Conservation (phyloP, 2,888 invertebrate genomes). For the Coelinius sp. region DNA sequence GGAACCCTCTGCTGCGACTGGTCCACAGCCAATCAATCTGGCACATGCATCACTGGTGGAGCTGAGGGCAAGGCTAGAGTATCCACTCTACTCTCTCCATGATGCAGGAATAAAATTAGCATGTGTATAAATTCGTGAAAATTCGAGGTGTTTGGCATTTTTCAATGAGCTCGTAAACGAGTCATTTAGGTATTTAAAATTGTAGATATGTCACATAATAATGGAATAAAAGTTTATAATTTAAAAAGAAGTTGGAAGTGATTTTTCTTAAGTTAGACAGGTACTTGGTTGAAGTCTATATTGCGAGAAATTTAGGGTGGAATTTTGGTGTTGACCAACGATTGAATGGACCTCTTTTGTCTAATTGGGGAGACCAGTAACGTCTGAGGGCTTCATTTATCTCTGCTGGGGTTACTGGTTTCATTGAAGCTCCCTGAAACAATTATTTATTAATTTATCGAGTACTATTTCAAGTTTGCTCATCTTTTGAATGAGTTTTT, state of each 20-base stretch:
- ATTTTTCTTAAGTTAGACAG: no score
- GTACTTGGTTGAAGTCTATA: constrained; percentile 13
- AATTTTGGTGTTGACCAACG: constrained; percentile 62
- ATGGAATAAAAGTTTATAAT: constrained; percentile 47
- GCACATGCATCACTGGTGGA: constrained; percentile 75
- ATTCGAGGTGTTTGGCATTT: constrained; percentile 1
- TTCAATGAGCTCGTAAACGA: constrained; percentile 10
- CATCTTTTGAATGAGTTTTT: not conserved
- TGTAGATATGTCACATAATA: constrained; percentile 50
- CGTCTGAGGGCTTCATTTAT: constrained; percentile 87
- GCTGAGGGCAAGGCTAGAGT: constrained; percentile 75
- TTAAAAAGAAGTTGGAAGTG: not conserved
- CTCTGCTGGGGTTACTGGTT: constrained; percentile 84
- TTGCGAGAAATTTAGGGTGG: constrained; percentile 61
- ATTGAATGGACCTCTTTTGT: constrained; percentile 66
- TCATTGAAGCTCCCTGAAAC: constrained; percentile 73
- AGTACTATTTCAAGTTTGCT: no score
- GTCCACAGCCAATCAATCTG: constrained; percentile 75
- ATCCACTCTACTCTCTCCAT: constrained; percentile 73
- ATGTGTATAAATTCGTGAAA: constrained; percentile 66
- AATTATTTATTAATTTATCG: not conserved
- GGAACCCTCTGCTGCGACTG: constrained; percentile 75
- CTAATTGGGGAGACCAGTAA: constrained; percentile 77
- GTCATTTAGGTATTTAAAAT: constrained; percentile 39
- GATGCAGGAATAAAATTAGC: constrained; percentile 66